Percentiles rank a stretch among this genome's conserved stretches.
Evolutionary conservation across 2,113 vertebrate genomes (phyloP).

Genomic region (Tychaedon coryphoeus): DNA sequence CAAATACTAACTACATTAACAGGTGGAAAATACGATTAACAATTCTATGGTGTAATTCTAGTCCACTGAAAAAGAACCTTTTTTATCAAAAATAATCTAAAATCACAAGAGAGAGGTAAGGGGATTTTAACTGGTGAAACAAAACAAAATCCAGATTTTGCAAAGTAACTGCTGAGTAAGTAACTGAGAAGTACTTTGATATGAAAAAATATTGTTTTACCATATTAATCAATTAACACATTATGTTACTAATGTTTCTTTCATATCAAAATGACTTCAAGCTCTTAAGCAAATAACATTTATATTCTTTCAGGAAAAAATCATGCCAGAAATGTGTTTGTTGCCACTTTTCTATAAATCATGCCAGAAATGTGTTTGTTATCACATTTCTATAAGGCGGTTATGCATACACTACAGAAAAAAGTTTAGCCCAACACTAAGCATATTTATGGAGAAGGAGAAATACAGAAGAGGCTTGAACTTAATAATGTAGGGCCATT

Average conservation of each 20-base stretch:
- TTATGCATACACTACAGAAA: background rate
- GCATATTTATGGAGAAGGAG: slow-evolving; percentile 33
- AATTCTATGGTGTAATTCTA: background rate
- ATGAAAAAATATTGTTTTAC: background rate
- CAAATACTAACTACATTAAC: background rate
- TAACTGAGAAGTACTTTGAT: background rate
- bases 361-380: background rate
- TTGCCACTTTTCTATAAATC: background rate
- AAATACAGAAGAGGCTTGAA: slow-evolving; percentile 34
- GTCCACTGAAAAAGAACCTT: background rate
- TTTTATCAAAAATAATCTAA: background rate
- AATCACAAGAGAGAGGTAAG: background rate
- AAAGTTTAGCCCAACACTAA: slow-evolving; percentile 28
- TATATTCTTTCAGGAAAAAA: slow-evolving; percentile 2
- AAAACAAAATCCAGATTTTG: background rate
- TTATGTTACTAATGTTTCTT: background rate
- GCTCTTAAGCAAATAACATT: background rate
- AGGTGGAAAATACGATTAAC: background rate
- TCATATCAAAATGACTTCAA: background rate
- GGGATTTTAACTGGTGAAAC: background rate
- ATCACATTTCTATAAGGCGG: background rate
- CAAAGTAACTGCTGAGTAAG: background rate
- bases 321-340: background rate
- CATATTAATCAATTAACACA: background rate
- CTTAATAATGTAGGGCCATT: slow-evolving; percentile 58